These are phyloP conservation scores for Goniozus legneri DNA, from an alignment of 1,140 invertebrate species.

Conservation along the genomic window DNA sequence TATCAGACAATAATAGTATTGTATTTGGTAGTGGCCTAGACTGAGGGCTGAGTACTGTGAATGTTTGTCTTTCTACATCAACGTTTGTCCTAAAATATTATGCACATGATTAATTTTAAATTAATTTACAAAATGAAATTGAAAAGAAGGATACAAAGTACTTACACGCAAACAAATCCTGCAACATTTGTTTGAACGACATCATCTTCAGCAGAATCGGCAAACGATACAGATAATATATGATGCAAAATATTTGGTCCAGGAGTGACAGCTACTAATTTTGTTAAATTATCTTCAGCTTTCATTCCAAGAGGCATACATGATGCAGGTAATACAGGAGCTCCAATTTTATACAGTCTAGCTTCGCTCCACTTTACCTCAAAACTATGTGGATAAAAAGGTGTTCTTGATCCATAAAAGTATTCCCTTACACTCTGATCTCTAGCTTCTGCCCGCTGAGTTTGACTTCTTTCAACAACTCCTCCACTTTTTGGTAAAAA, in stretches of 20 bases:
- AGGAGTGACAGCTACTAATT: conserved; percentile 79
- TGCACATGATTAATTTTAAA: conserved; percentile 3
- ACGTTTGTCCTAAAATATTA: conserved; percentile 74
- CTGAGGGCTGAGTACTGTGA: conserved; percentile 90
- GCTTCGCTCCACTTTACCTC: conserved; percentile 85
- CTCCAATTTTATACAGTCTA: conserved; percentile 92
- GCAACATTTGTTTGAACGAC: conserved; percentile 85
- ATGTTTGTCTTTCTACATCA: conserved; percentile 78
- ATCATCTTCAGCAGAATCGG: conserved; percentile 70
- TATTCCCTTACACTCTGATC: conserved; percentile 87
- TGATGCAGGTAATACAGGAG: conserved; percentile 86
- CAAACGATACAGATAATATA: conserved; percentile 83
- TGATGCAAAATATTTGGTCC: conserved; percentile 79
- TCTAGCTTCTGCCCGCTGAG: conserved; percentile 68
- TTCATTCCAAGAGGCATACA: conserved; percentile 96
- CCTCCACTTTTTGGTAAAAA: conserved; percentile 95
- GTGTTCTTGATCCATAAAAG: conserved; percentile 85
- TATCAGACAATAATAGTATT: conserved; percentile 73
- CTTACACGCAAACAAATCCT: conserved; percentile 93
- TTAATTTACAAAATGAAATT: conserved; percentile 6
- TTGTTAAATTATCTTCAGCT: conserved; percentile 86
- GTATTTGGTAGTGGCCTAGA: conserved; percentile 85
- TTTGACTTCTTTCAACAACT: conserved; percentile 80
- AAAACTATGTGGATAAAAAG: conserved; percentile 89
- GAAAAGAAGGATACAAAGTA: conserved; percentile 36